Conservation (phyloP, 2,888 invertebrate species). For the Orthosia cruda region DNA sequence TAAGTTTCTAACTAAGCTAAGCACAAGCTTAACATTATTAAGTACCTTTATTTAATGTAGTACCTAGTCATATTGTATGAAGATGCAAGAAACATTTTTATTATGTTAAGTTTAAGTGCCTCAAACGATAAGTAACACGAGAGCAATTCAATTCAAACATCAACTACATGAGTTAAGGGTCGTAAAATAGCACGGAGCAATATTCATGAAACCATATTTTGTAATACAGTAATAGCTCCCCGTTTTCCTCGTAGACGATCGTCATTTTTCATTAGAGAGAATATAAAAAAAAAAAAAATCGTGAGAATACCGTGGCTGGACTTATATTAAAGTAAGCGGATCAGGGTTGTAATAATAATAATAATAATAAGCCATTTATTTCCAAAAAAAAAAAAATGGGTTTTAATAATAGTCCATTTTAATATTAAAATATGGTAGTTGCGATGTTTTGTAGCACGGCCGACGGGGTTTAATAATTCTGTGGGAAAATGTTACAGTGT, state of each 20-base stretch:
- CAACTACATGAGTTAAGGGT: slow-evolving; percentile 24
- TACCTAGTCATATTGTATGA: too few relatives aligned
- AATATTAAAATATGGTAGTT: slow-evolving; percentile 60
- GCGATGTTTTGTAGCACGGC: slow-evolving; percentile 36
- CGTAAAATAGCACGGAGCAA: slow-evolving; percentile 54
- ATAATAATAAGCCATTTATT: slow-evolving; percentile 61
- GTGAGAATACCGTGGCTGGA: slow-evolving; percentile 46
- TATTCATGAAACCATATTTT: slow-evolving; percentile 61
- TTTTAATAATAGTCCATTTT: slow-evolving; percentile 62
- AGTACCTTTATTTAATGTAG: too few relatives aligned
- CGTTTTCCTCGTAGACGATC: slow-evolving; percentile 47
- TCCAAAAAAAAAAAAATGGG: too few relatives aligned
- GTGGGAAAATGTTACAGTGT: slow-evolving; percentile 24
- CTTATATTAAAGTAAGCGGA: slow-evolving; percentile 63
- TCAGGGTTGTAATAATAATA: slow-evolving; percentile 61
- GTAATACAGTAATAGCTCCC: slow-evolving; percentile 51
- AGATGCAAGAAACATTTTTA: not conserved
- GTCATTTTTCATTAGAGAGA: slow-evolving; percentile 63
- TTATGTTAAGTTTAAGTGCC: slow-evolving; percentile 19
- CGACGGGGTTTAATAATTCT: slow-evolving; percentile 41
- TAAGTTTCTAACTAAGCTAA: too few relatives aligned
- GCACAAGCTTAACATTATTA: too few relatives aligned
- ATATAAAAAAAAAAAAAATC: slow-evolving; percentile 63
- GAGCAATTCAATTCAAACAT: slow-evolving; percentile 47
- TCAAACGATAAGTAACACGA: slow-evolving; percentile 22